Evolutionary conservation across 2,797 vertebrate species (phyloP).

Genomic region (Remorina albescens): DNA sequence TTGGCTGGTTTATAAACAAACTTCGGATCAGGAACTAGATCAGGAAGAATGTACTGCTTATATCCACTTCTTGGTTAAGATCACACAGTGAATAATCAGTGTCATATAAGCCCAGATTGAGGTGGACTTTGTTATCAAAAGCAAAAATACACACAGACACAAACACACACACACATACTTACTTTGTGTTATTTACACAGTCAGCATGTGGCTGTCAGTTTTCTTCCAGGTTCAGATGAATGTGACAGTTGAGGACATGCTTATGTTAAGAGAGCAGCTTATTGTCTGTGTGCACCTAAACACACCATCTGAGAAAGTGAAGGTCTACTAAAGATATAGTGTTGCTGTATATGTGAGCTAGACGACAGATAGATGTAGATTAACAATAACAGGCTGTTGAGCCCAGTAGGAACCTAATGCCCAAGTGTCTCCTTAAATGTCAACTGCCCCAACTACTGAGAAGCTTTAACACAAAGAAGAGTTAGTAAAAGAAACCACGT

Average conservation of each 20-base stretch:
- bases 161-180: neutral
- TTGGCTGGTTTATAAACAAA: too few relatives aligned
- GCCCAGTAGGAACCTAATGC: slow-evolving; percentile 2
- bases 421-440: neutral
- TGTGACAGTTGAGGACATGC: slow-evolving; percentile 46
- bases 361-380: neutral
- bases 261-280: slow-evolving; percentile 53
- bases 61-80: neutral
- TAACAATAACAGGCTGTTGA: neutral
- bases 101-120: neutral
- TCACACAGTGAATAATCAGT: neutral
- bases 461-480: neutral
- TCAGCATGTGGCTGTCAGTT: slow-evolving; percentile 22
- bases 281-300: slow-evolving; percentile 22
- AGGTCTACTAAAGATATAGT: neutral
- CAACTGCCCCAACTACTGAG: neutral
- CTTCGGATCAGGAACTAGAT: too few relatives aligned
- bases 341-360: neutral
- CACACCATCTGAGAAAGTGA: slow-evolving; percentile 14
- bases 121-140: slow-evolving; percentile 22
- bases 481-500: neutral
- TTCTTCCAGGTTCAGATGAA: slow-evolving; percentile 57
- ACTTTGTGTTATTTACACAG: neutral
- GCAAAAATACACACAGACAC: neutral
- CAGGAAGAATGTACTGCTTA: neutral